A percentile compares a stretch with the other conserved stretches of the same genome.
phyloP scores from a whole-genome alignment of 2,888 invertebrate species.

The Salpingus planirostris region DNA sequence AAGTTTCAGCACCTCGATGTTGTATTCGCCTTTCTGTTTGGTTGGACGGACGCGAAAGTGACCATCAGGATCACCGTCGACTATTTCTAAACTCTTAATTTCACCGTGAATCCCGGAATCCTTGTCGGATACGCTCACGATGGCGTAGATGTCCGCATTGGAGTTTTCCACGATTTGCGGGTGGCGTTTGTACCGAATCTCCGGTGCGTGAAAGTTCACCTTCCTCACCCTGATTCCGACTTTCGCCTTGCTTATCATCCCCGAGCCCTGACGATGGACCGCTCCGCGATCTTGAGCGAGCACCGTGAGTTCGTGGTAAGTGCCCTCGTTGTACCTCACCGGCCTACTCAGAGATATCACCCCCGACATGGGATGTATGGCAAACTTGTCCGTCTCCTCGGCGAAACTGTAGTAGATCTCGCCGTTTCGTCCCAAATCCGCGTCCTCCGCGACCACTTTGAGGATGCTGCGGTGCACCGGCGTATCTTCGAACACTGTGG shows the following conservation, averaged over 20 bases:
- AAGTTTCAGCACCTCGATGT: slow-evolving; percentile 68
- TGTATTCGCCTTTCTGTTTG: slow-evolving; percentile 59
- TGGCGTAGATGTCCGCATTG: slow-evolving; percentile 79
- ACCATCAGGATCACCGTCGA: slow-evolving; percentile 83
- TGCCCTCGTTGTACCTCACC: slow-evolving; percentile 60
- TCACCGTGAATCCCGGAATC: slow-evolving; percentile 81
- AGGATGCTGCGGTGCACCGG: slow-evolving; percentile 74
- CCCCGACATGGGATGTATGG: slow-evolving; percentile 89
- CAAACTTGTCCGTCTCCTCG: slow-evolving; percentile 74
- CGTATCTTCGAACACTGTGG: slow-evolving; percentile 80
- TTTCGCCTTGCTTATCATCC: slow-evolving; percentile 61
- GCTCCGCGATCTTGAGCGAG: slow-evolving; percentile 79
- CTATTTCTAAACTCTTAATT: slow-evolving; percentile 72
- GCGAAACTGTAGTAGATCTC: slow-evolving; percentile 93
- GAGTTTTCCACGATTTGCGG: slow-evolving; percentile 75
- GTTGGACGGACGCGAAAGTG: slow-evolving; percentile 70
- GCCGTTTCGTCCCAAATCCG: slow-evolving; percentile 91
- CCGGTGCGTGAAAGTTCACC: slow-evolving; percentile 81
- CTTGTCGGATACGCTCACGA: slow-evolving; percentile 73
- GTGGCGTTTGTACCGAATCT: slow-evolving; percentile 69
- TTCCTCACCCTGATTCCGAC: slow-evolving; percentile 69
- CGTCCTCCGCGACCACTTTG: slow-evolving; percentile 83
- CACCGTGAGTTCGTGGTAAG: slow-evolving; percentile 67
- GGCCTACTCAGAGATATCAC: slow-evolving; percentile 75
- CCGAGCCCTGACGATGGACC: slow-evolving; percentile 45